Percentiles rank a stretch among this genome's conserved stretches.
Evolutionary conservation across 2,888 invertebrate species (phyloP).

Genomic region (Ferrisia virgata): DNA sequence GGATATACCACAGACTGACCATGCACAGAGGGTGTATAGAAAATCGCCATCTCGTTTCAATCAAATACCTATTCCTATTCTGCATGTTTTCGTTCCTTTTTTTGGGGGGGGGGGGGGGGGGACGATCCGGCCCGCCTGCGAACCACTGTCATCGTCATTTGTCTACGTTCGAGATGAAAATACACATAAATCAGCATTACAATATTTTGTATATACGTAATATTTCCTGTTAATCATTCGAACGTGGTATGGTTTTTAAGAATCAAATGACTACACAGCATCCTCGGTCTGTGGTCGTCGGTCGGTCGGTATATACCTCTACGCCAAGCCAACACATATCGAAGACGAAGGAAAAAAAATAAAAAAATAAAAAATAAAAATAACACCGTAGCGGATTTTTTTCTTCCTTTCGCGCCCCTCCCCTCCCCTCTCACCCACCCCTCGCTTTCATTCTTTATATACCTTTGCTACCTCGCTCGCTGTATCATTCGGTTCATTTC

Average conservation of each 20-base stretch:
- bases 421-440: not conserved
- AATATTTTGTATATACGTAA: constrained; percentile 31
- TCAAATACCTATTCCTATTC: not conserved
- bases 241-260: constrained; percentile 20
- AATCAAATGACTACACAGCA: not conserved
- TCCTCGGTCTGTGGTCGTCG: no score
- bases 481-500: not conserved
- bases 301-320: no score
- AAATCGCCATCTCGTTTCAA: not conserved
- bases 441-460: not conserved
- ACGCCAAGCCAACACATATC: no score
- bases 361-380: not conserved
- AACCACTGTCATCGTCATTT: not conserved
- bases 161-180: constrained; percentile 8
- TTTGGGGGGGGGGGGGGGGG: no score
- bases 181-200: constrained; percentile 34
- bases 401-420: not conserved
- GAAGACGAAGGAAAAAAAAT: no score
- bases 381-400: not conserved
- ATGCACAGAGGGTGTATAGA: not conserved
- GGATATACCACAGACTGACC: no score
- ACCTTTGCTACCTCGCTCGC: not conserved
- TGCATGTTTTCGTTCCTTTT: no score
- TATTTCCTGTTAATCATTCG: constrained; percentile 33
- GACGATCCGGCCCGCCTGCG: no score